Conservation (phyloP, 2,888 invertebrate genomes). For the Athrips mouffetella region DNA sequence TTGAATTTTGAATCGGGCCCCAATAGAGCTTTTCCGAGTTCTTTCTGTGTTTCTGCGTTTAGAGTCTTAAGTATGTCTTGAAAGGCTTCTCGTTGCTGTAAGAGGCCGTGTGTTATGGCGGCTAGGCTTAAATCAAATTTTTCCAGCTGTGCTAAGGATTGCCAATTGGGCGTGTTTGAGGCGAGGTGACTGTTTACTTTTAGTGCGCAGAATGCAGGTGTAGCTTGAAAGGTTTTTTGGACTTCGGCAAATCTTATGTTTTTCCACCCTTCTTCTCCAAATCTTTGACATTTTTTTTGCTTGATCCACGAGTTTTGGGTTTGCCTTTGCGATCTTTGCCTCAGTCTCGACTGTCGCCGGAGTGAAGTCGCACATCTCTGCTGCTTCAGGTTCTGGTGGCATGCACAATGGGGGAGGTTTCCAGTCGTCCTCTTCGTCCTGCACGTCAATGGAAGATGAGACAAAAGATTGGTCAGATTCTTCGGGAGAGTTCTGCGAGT, state of each 20-base stretch:
- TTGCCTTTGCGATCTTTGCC: not conserved
- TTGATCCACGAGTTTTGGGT: not conserved
- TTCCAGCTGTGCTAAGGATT: not conserved
- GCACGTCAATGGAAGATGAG: too few relatives aligned
- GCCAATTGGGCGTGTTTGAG: not conserved
- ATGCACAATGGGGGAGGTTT: too few relatives aligned
- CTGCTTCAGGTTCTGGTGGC: too few relatives aligned
- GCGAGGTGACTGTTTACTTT: slow-evolving; percentile 6
- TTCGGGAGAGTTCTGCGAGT: too few relatives aligned
- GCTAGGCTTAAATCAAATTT: not conserved
- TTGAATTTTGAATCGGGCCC: too few relatives aligned
- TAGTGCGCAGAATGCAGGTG: not conserved
- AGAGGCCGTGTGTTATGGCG: not conserved
- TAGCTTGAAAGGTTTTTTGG: slow-evolving; percentile 9
- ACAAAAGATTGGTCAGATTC: too few relatives aligned
- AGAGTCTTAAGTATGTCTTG: too few relatives aligned
- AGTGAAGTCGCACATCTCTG: not conserved
- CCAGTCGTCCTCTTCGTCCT: too few relatives aligned
- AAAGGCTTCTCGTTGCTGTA: not conserved
- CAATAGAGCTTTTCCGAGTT: too few relatives aligned
- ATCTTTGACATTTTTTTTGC: not conserved
- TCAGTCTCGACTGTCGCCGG: slow-evolving; percentile 1
- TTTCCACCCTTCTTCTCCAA: not conserved
- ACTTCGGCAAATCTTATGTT: slow-evolving; percentile 1
- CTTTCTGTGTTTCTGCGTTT: too few relatives aligned